These are phyloP conservation scores for Halcyon malimbica DNA, from an alignment of 2,113 vertebrate species.

Conservation along the genomic window DNA sequence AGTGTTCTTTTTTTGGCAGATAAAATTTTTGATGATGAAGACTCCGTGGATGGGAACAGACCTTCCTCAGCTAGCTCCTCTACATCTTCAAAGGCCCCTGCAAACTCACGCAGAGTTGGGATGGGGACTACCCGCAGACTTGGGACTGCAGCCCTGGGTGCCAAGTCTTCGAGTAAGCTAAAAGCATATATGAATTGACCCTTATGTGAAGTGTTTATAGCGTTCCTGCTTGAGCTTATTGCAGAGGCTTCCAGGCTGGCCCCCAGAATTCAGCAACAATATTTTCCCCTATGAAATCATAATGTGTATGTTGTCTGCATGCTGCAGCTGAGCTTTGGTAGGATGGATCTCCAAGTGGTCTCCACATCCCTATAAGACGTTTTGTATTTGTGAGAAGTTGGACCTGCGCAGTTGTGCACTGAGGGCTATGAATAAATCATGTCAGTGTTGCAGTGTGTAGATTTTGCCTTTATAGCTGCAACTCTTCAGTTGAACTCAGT, in stretches of 20 bases:
- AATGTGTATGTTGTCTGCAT: not conserved
- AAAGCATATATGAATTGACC: not conserved
- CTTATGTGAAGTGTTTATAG: not conserved
- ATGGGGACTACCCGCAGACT: slow-evolving; percentile 85
- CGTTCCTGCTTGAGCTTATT: not conserved
- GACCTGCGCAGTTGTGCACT: not conserved
- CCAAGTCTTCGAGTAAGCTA: slow-evolving; percentile 84
- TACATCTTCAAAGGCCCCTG: slow-evolving; percentile 87
- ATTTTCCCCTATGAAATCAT: not conserved
- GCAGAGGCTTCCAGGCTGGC: not conserved
- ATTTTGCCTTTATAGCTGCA: not conserved
- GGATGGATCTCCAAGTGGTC: not conserved
- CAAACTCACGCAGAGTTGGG: slow-evolving; percentile 81
- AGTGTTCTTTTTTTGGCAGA: slow-evolving; percentile 74
- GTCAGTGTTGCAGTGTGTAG: not conserved
- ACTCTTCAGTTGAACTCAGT: not conserved
- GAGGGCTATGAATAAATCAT: not conserved
- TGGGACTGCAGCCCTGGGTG: slow-evolving; percentile 78
- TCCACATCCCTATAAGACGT: rapidly evolving
- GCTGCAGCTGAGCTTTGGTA: rapidly evolving
- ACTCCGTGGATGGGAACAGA: slow-evolving; percentile 95
- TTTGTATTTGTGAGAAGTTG: not conserved
- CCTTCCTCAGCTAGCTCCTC: slow-evolving; percentile 94
- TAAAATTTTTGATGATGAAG: slow-evolving; percentile 99
- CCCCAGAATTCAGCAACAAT: not conserved